Conservation (phyloP, 2,113 vertebrate genomes). For the Coreoperca whiteheadi region DNA sequence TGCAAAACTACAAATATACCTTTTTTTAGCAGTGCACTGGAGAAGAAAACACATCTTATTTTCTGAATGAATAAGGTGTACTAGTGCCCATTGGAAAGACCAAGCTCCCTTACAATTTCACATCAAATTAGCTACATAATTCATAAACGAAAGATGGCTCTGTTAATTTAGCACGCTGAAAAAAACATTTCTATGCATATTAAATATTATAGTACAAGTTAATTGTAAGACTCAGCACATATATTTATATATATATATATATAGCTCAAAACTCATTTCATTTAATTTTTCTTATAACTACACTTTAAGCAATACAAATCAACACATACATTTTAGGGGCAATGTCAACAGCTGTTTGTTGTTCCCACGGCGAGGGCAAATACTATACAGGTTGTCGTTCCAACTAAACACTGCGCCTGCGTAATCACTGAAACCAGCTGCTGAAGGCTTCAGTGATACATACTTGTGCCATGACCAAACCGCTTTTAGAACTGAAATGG, state of each 20-base stretch:
- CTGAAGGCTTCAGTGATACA: neutral
- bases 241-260: no score
- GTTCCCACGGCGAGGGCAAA: slow-evolving; percentile 5
- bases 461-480: slow-evolving; percentile 12
- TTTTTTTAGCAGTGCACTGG: neutral
- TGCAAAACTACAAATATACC: neutral
- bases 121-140: slow-evolving; percentile 1
- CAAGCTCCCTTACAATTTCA: slow-evolving; percentile 3
- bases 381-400: slow-evolving; percentile 29
- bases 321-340: neutral
- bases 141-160: neutral
- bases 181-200: neutral
- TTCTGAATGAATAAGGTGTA: slow-evolving; percentile 26
- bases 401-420: slow-evolving; percentile 26
- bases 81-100: neutral
- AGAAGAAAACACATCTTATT: neutral
- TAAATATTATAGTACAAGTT: neutral
- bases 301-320: neutral
- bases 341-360: slow-evolving; percentile 28
- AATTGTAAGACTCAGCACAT: neutral
- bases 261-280: neutral
- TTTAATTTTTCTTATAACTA: neutral
- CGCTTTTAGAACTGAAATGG: neutral
- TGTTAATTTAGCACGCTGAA: neutral
- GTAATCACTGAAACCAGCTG: slow-evolving; percentile 35